phyloP scores from a whole-genome alignment of 1,140 invertebrate genomes.

The Temnothorax curvispinosus region DNA sequence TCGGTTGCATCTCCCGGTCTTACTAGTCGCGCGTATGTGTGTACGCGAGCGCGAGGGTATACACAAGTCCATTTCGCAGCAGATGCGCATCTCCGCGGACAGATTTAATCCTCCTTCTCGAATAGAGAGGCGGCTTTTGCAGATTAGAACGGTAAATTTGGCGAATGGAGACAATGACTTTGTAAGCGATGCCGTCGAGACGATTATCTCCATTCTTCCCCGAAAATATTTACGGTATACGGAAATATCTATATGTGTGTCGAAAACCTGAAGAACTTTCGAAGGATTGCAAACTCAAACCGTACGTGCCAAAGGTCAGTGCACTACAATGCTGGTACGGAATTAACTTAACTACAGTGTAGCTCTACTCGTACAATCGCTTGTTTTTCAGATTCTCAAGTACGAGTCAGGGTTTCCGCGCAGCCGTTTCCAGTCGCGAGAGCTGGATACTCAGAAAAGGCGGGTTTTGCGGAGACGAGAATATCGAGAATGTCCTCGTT shows the following conservation, averaged over 20 bases:
- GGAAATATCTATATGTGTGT: not conserved
- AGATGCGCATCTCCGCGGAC: constrained; percentile 10
- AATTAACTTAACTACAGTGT: constrained; percentile 55
- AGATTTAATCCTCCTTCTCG: constrained; percentile 24
- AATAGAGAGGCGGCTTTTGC: constrained; percentile 18
- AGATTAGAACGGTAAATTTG: constrained; percentile 21
- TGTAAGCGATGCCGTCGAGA: not conserved
- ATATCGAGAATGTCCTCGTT: not conserved
- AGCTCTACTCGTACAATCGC: constrained; percentile 23
- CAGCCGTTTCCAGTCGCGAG: not conserved
- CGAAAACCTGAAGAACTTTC: not conserved
- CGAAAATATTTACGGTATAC: not conserved
- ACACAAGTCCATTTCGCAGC: not conserved
- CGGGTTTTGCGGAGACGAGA: not conserved
- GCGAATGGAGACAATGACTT: not conserved
- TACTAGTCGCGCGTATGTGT: constrained; percentile 21
- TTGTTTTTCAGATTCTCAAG: constrained; percentile 37
- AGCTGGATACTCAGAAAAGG: not conserved
- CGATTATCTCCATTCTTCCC: not conserved
- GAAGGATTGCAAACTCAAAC: not conserved
- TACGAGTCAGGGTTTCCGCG: not conserved
- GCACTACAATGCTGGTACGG: constrained; percentile 52
- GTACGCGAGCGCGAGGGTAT: not conserved
- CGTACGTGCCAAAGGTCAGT: constrained; percentile 41
- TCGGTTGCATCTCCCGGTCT: constrained; percentile 62